Conservation (phyloP, 2,113 vertebrate genomes). For the Reinhardtius hippoglossoides region DNA sequence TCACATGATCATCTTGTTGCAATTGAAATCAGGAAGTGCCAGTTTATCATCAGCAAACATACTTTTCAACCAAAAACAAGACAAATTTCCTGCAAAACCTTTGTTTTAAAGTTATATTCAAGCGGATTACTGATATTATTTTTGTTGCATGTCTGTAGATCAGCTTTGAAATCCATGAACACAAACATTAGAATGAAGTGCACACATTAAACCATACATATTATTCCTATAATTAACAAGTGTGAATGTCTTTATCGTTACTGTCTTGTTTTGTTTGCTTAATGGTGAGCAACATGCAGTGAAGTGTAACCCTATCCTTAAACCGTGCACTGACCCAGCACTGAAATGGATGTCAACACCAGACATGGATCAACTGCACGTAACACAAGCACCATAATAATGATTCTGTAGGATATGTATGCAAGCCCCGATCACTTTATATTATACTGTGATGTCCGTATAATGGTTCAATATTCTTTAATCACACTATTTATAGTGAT, state of each 20-base stretch:
- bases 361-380: conserved; percentile 43
- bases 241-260: conserved; percentile 10
- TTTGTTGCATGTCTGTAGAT: neutral
- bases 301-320: conserved; percentile 27
- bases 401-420: conserved; percentile 2
- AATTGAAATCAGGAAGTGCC: too few species aligned
- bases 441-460: neutral
- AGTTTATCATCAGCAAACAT: too few species aligned
- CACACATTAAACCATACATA: neutral
- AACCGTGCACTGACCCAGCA: conserved; percentile 44
- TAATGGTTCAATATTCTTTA: conserved; percentile 21
- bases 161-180: neutral
- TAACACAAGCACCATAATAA: conserved; percentile 9
- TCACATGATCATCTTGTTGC: too few species aligned
- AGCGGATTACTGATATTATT: too few species aligned
- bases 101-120: too few species aligned
- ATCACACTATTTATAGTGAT: conserved; percentile 6
- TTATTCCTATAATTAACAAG: neutral
- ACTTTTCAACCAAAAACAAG: too few species aligned
- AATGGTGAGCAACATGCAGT: conserved; percentile 29
- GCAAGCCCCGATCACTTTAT: conserved; percentile 7
- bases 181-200: neutral
- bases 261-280: conserved; percentile 28
- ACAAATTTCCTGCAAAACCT: too few species aligned
- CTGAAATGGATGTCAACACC: conserved; percentile 42